Evolutionary conservation across 2,888 invertebrate genomes (phyloP).

Genomic region (Leptothorax acervorum): DNA sequence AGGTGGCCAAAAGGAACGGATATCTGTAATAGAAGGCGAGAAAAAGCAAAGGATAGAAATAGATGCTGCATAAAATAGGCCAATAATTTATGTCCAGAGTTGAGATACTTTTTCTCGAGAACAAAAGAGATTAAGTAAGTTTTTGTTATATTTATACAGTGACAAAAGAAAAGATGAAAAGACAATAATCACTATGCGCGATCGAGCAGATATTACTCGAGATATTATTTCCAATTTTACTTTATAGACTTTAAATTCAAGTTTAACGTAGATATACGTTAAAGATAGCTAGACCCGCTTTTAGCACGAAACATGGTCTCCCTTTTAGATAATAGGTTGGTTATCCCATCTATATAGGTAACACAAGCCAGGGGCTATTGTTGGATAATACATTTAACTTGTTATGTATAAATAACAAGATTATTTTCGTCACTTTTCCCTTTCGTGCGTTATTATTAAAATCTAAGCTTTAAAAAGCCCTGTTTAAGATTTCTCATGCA

Average conservation of each 20-base stretch:
- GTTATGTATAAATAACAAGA: neutral
- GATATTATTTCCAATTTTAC: constrained; percentile 8
- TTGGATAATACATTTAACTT: constrained; percentile 9
- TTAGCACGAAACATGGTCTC: neutral
- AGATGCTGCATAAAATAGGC: neutral
- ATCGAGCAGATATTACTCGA: neutral
- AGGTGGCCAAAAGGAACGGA: neutral
- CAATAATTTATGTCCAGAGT: neutral
- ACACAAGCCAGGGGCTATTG: neutral
- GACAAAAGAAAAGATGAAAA: neutral
- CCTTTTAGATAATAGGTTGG: constrained; percentile 19
- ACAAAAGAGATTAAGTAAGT: neutral
- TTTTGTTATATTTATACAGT: neutral
- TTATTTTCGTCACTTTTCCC: neutral
- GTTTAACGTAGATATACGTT: constrained; percentile 9
- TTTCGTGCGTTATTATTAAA: neutral
- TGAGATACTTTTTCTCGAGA: too few species aligned
- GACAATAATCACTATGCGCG: neutral
- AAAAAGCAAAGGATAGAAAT: neutral
- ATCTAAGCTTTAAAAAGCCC: neutral
- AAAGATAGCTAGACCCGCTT: neutral
- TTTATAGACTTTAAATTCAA: constrained; percentile 34
- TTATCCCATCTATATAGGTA: neutral
- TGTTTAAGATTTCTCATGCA: neutral
- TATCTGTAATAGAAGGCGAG: neutral